Percentiles rank a stretch among this genome's conserved stretches.
These are phyloP conservation scores for Pelecanus crispus DNA, from an alignment of 2,113 vertebrate genomes.

Conservation along the genomic window DNA sequence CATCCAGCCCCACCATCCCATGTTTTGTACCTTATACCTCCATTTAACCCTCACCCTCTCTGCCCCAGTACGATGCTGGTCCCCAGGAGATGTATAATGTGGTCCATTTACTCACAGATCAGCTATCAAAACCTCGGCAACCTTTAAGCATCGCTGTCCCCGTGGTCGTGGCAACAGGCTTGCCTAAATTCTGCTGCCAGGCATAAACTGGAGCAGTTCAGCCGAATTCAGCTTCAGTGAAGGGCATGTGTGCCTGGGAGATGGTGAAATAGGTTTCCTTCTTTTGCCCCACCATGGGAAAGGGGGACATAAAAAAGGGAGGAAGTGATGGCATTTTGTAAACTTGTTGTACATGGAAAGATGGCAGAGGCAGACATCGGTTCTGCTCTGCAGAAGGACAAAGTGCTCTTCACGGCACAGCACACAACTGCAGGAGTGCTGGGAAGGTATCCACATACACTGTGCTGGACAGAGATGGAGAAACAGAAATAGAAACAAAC, in stretches of 20 bases:
- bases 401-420: neutral
- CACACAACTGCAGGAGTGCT: neutral
- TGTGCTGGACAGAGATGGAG: neutral
- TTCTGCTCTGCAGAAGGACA: neutral
- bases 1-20: neutral
- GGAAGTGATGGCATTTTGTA: neutral
- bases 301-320: neutral
- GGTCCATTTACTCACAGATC: neutral
- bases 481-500: neutral
- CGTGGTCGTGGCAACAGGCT: neutral
- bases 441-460: neutral
- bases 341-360: neutral
- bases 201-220: neutral
- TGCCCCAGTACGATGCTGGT: neutral
- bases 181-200: neutral
- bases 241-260: neutral
- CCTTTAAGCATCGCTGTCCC: neutral
- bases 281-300: neutral
- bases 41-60: neutral
- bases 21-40: neutral
- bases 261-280: neutral
- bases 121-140: neutral
- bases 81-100: neutral
- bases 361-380: fast-evolving
- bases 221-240: neutral